Evolutionary conservation across 2,113 vertebrate genomes (phyloP), one percentile per base, ranked within the genome.

Genomic region (Rhynchopsitta pachyrhyncha): DNA sequence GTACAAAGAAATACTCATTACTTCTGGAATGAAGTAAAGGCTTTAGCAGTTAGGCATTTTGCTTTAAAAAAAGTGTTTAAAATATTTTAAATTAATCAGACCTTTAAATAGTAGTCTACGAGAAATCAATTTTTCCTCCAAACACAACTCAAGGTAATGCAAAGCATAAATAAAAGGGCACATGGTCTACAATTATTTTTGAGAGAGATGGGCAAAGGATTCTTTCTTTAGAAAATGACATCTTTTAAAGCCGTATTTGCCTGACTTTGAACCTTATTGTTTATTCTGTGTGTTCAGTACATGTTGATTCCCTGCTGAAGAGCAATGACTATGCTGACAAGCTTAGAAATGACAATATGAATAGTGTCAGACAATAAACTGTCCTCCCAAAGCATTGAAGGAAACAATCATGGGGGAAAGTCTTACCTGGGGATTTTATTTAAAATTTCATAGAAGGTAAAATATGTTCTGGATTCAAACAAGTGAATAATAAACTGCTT

Each of bases 1-100:
- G 96, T 98, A 98, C 98, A 98, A 98, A 98, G 97, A 95, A 98
- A 98, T 97, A 97, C 95, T 96, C 96, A 75, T 97, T 95, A 98
- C 98, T 98, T 98, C 96, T 78, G 95, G 64, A 97, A 92, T 46
- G 97, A 98, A 98, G 96, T 97, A 96, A 97, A 95, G 92, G 97
- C 88, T 97, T 97, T 92, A 97, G 96, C 95, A 97, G 91, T 95
- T 98, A 97, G 55, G 82, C 93, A 96, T 97, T 98, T 98, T 97
- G 96, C 96, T 98, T 96, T 35, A 24, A 47, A 94, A 96, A 97
- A 98, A 97, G 79, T 97, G 92, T 95, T 97, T 96, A 97, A 98
- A 97, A 92, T 98, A 97, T 95, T 97, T 98, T 97, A 96, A 98
- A 98, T 98, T 97, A 98, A 98, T 97, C 96, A 96, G 92, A 96